Percentiles rank a stretch among this genome's conserved stretches.
phyloP scores from a whole-genome alignment of 2,797 vertebrate genomes.

The Alectoris magna region DNA sequence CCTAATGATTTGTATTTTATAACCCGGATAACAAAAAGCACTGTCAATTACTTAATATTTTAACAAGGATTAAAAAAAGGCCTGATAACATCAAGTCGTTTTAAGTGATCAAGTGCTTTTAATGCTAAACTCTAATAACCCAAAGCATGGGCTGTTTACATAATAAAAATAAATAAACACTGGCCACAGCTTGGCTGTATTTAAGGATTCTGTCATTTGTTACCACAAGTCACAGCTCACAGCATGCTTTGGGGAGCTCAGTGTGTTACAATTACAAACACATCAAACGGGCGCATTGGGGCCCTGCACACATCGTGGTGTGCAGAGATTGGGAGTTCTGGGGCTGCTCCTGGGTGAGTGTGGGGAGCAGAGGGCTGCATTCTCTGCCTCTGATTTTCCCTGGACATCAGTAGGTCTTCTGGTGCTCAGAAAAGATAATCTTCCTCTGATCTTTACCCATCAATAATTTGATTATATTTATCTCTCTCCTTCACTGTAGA shows the following conservation, averaged over 20 bases:
- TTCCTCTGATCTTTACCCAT: background rate
- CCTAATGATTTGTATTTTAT: slow-evolving; percentile 75
- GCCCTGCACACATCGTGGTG: background rate
- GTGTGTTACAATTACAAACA: slow-evolving; percentile 9
- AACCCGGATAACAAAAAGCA: slow-evolving; percentile 72
- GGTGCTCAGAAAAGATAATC: background rate
- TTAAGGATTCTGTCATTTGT: slow-evolving; percentile 65
- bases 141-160: slow-evolving; percentile 62
- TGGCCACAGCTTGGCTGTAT: slow-evolving; percentile 58
- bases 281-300: slow-evolving; percentile 17
- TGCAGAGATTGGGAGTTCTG: background rate
- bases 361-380: background rate
- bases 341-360: background rate
- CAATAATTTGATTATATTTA: background rate
- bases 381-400: background rate
- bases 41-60: slow-evolving; percentile 72
- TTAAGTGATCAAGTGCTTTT: slow-evolving; percentile 50
- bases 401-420: background rate
- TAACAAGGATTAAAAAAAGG: slow-evolving; percentile 22
- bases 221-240: slow-evolving; percentile 55
- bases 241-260: slow-evolving; percentile 21
- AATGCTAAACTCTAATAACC: slow-evolving; percentile 38
- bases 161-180: slow-evolving; percentile 72
- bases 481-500: background rate
- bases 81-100: slow-evolving; percentile 49